Evolutionary conservation across 2,888 invertebrate genomes (phyloP).

Genomic region (Eledona agricola): DNA sequence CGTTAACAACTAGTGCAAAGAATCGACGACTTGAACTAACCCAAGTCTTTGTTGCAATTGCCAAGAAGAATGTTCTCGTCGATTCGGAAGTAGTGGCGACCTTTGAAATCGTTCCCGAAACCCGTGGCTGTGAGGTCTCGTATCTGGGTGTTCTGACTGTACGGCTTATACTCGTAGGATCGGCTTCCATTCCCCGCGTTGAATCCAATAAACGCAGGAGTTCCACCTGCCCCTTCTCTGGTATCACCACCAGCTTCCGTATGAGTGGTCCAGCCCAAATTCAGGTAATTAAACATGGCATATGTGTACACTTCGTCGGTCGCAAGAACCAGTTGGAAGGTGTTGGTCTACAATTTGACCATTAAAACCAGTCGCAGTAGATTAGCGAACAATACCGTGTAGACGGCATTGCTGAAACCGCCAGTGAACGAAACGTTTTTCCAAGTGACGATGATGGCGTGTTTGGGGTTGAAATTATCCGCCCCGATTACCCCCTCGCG

Average conservation of each 20-base stretch:
- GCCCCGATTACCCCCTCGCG: slow-evolving; percentile 91
- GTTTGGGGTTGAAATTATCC: slow-evolving; percentile 89
- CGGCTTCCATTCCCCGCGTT: slow-evolving; percentile 96
- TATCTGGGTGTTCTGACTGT: slow-evolving; percentile 86
- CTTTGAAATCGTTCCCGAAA: slow-evolving; percentile 87
- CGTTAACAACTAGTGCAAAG: background rate
- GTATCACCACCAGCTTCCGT: slow-evolving; percentile 93
- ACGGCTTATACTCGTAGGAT: slow-evolving; percentile 87
- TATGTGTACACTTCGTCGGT: slow-evolving; percentile 95
- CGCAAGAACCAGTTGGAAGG: slow-evolving; percentile 93
- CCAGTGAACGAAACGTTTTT: slow-evolving; percentile 94
- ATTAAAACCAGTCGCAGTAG: slow-evolving; percentile 2
- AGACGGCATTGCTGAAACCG: slow-evolving; percentile 82
- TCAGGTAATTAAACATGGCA: slow-evolving; percentile 92
- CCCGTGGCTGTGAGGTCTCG: slow-evolving; percentile 86
- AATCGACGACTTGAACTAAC: slow-evolving; percentile 61
- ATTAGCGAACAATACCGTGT: slow-evolving; percentile 65
- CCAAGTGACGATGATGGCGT: slow-evolving; percentile 92
- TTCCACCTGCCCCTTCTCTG: slow-evolving; percentile 85
- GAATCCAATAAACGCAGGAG: slow-evolving; percentile 91
- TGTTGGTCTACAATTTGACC: slow-evolving; percentile 76
- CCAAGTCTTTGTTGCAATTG: slow-evolving; percentile 90
- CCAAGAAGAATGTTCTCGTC: slow-evolving; percentile 94
- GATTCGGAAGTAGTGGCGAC: slow-evolving; percentile 92
- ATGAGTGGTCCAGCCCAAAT: slow-evolving; percentile 89